Evolutionary conservation across 2,888 invertebrate genomes (phyloP).

Genomic region (Sinelater perroti): DNA sequence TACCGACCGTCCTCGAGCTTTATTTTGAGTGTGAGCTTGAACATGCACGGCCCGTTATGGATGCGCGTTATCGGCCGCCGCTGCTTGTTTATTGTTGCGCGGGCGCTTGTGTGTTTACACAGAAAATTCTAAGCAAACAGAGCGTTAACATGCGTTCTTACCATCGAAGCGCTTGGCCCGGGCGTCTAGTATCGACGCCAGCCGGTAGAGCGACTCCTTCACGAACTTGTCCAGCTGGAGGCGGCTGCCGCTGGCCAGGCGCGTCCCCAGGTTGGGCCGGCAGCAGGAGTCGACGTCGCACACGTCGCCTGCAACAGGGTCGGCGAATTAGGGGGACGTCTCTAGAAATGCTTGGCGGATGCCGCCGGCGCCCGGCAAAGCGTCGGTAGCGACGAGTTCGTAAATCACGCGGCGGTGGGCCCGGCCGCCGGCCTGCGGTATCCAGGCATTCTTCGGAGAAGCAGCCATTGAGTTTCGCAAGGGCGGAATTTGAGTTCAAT

Average conservation of each 20-base stretch:
- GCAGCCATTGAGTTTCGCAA: constrained; percentile 34
- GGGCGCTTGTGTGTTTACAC: constrained; percentile 25
- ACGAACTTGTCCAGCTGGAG: constrained; percentile 79
- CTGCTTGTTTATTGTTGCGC: constrained; percentile 30
- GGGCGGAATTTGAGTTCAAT: constrained; percentile 30
- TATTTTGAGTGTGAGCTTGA: constrained; percentile 7
- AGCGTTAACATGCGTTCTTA: constrained; percentile 58
- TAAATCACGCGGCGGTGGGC: constrained; percentile 17
- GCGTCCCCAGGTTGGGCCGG: constrained; percentile 71
- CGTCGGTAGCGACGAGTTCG: constrained; percentile 14
- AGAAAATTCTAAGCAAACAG: constrained; percentile 31
- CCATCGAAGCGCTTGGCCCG: constrained; percentile 87
- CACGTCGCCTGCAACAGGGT: constrained; percentile 66
- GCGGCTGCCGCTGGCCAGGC: constrained; percentile 75
- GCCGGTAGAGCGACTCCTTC: constrained; percentile 77
- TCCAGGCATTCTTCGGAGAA: constrained; percentile 24
- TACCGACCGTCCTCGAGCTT: neutral
- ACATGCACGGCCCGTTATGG: constrained; percentile 10
- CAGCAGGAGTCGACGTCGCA: constrained; percentile 70
- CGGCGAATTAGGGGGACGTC: constrained; percentile 9
- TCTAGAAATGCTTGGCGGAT: constrained; percentile 5
- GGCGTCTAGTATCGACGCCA: constrained; percentile 77
- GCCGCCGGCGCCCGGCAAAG: neutral
- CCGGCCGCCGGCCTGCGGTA: constrained; percentile 7
- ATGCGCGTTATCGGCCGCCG: constrained; percentile 26